These are phyloP conservation scores for Drosophila trichaetosa DNA, from an alignment of 2,888 invertebrate genomes.

Conservation along the genomic window DNA sequence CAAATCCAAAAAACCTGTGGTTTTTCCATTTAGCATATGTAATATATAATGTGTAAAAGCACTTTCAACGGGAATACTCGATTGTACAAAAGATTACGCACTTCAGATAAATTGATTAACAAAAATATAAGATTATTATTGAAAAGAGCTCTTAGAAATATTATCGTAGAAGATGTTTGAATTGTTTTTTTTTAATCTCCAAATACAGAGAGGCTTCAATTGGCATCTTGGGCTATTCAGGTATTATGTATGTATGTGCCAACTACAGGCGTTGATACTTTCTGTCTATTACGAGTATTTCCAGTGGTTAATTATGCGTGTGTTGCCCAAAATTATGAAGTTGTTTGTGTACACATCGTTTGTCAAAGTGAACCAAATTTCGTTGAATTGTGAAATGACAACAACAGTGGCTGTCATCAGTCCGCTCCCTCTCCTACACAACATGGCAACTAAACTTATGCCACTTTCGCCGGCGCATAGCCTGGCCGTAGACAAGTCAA, in stretches of 20 bases:
- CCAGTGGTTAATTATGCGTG: neutral
- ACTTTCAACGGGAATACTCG: too few relatives aligned
- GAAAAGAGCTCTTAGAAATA: neutral
- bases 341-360: neutral
- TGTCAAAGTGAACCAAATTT: constrained; percentile 11
- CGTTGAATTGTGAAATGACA: constrained; percentile 28
- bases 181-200: neutral
- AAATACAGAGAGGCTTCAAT: neutral
- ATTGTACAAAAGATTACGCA: neutral
- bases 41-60: too few relatives aligned
- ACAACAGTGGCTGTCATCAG: constrained; percentile 48
- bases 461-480: constrained; percentile 50
- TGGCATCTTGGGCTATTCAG: neutral
- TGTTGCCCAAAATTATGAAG: neutral
- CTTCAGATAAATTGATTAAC: neutral
- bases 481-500: constrained; percentile 52
- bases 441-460: constrained; percentile 54
- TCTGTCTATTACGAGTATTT: neutral
- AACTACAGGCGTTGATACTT: neutral
- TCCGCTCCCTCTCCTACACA: constrained; percentile 12
- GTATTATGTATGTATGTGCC: neutral
- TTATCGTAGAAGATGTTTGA: neutral
- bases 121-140: constrained; percentile 3
- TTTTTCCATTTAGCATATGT: neutral
- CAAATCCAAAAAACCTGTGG: neutral